phyloP scores from a whole-genome alignment of 2,797 vertebrate species.

The Pangasius mekongensis region DNA sequence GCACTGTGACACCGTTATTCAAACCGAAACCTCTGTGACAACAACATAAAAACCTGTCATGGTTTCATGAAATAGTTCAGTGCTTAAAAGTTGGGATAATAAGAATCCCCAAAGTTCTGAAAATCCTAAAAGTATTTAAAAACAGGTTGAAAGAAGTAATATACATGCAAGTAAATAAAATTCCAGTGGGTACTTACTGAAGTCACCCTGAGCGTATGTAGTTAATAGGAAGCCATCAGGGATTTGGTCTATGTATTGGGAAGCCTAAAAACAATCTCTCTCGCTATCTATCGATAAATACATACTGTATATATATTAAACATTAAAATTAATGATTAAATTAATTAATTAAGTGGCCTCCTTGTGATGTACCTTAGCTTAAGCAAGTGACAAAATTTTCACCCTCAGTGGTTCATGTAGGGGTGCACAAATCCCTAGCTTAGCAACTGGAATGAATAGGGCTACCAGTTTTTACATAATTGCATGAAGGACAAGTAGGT shows the following conservation, averaged over 20 bases:
- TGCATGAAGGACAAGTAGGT: neutral
- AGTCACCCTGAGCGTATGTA: neutral
- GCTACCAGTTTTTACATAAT: neutral
- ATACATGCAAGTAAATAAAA: no score
- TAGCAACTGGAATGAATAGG: neutral
- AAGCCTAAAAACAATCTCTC: neutral
- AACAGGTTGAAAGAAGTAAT: no score
- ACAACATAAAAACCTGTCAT: neutral
- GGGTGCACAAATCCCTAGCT: neutral
- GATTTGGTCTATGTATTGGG: neutral
- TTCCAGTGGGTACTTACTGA: neutral
- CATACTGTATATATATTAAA: no score
- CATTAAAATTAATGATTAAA: neutral
- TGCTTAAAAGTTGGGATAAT: neutral
- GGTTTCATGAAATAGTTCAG: neutral
- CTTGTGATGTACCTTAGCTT: neutral
- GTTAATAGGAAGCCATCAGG: neutral
- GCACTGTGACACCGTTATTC: neutral
- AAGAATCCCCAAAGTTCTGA: neutral
- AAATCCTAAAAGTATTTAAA: neutral
- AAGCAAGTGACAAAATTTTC: neutral
- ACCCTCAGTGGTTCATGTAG: neutral
- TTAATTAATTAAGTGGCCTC: neutral
- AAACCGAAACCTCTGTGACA: neutral
- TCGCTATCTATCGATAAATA: no score